Evolutionary conservation across 2,888 invertebrate genomes (phyloP).

Genomic region (Melanchra persicariae): DNA sequence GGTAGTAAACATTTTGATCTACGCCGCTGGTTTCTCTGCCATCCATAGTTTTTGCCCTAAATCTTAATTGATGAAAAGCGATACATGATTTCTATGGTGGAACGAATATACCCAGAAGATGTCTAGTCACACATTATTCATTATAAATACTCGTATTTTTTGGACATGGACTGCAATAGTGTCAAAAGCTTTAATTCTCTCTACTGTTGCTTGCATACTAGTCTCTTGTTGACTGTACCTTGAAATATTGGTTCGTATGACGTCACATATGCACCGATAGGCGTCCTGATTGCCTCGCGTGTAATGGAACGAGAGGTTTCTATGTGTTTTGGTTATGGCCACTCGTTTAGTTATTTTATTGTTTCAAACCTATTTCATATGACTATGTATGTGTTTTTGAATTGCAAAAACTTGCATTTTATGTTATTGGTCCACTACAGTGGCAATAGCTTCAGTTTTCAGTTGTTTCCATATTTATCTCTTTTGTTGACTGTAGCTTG

Average conservation of each 20-base stretch:
- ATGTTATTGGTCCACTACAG: too few relatives aligned
- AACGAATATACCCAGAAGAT: too few relatives aligned
- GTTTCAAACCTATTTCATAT: background rate
- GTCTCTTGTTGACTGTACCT: background rate
- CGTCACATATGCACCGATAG: constrained; percentile 3
- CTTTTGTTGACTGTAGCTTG: background rate
- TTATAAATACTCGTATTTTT: too few relatives aligned
- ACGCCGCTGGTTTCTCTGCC: background rate
- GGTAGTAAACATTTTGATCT: background rate
- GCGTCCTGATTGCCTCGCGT: background rate
- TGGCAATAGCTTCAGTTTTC: too few relatives aligned
- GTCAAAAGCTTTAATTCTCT: too few relatives aligned
- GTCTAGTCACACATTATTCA: too few relatives aligned
- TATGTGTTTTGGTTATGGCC: background rate
- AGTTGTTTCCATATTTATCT: background rate
- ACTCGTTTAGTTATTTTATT: background rate
- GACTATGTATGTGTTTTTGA: background rate
- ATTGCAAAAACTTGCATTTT: background rate
- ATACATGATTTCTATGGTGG: background rate
- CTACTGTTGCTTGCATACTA: background rate
- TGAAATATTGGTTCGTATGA: background rate
- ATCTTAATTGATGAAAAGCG: background rate
- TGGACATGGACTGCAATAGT: too few relatives aligned
- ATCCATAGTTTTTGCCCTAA: background rate
- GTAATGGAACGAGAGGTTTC: background rate